phyloP scores from a whole-genome alignment of 2,797 vertebrate genomes.

The Sebastolobus altivelis region DNA sequence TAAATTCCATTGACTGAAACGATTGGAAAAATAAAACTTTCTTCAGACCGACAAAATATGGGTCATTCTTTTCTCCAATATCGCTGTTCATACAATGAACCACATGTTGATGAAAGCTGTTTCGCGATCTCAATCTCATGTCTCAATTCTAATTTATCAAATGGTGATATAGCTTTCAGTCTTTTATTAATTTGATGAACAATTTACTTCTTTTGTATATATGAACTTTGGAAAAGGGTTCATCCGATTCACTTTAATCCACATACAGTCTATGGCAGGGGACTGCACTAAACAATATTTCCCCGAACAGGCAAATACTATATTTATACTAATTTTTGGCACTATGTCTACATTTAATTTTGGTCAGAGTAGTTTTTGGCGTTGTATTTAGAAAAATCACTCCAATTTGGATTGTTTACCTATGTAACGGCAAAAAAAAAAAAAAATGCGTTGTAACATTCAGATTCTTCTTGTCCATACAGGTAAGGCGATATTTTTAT shows the following conservation, averaged over 20 bases:
- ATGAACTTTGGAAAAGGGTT: slow-evolving; percentile 23
- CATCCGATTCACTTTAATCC: slow-evolving; percentile 29
- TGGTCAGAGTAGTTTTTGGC: slow-evolving; percentile 76
- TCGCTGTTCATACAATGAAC: slow-evolving; percentile 40
- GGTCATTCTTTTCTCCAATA: slow-evolving; percentile 33
- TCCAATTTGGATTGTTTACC: slow-evolving; percentile 66
- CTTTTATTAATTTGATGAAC: background rate
- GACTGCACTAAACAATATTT: slow-evolving; percentile 34
- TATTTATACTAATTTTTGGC: slow-evolving; percentile 67
- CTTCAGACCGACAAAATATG: slow-evolving; percentile 60
- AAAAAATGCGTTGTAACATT: slow-evolving; percentile 63
- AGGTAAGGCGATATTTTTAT: slow-evolving; percentile 61
- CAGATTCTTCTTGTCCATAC: slow-evolving; percentile 51
- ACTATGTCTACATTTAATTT: slow-evolving; percentile 74
- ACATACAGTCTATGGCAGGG: slow-evolving; percentile 36
- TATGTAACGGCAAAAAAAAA: slow-evolving; percentile 59
- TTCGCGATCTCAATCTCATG: background rate
- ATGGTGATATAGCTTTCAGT: slow-evolving; percentile 26
- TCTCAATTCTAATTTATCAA: slow-evolving; percentile 31
- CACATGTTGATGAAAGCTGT: slow-evolving; percentile 25
- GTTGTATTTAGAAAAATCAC: slow-evolving; percentile 47
- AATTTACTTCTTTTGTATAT: slow-evolving; percentile 12
- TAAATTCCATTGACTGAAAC: slow-evolving; percentile 67
- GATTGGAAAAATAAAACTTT: slow-evolving; percentile 67
- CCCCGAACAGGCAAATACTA: slow-evolving; percentile 56